Evolutionary conservation across 2,888 invertebrate species (phyloP).

Genomic region (Macaria liturata): DNA sequence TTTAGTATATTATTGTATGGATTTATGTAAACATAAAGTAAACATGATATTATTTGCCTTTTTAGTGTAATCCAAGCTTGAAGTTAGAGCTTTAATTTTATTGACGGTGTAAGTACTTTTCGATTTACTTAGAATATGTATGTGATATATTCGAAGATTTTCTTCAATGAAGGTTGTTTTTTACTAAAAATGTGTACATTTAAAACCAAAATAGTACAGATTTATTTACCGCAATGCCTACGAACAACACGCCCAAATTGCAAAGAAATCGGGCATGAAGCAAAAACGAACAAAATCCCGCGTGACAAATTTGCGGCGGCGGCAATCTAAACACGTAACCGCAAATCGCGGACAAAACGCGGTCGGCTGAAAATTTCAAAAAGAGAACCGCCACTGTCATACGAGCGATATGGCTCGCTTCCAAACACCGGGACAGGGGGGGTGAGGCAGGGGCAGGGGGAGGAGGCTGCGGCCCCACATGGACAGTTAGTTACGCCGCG

Average conservation of each 20-base stretch:
- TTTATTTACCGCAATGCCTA: background rate
- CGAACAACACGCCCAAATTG: conserved; percentile 7
- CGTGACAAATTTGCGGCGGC: conserved; percentile 54
- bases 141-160: too few species aligned
- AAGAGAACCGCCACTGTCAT: conserved; percentile 75
- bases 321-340: conserved; percentile 72
- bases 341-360: conserved; percentile 64
- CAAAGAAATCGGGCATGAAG: conserved; percentile 32
- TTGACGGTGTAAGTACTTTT: too few species aligned
- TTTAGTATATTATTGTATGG: too few species aligned
- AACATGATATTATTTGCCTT: too few species aligned
- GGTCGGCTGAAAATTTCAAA: conserved; percentile 74
- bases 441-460: conserved; percentile 22
- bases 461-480: conserved; percentile 65
- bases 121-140: too few species aligned
- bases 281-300: conserved; percentile 35
- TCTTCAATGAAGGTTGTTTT: too few species aligned
- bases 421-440: conserved; percentile 53
- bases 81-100: too few species aligned
- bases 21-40: too few species aligned
- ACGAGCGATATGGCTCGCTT: conserved; percentile 78
- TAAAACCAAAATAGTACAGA: too few species aligned
- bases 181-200: too few species aligned
- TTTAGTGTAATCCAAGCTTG: too few species aligned
- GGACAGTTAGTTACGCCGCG: conserved; percentile 84